phyloP scores from a whole-genome alignment of 2,888 invertebrate genomes.

The Drosophila koepferae region DNA sequence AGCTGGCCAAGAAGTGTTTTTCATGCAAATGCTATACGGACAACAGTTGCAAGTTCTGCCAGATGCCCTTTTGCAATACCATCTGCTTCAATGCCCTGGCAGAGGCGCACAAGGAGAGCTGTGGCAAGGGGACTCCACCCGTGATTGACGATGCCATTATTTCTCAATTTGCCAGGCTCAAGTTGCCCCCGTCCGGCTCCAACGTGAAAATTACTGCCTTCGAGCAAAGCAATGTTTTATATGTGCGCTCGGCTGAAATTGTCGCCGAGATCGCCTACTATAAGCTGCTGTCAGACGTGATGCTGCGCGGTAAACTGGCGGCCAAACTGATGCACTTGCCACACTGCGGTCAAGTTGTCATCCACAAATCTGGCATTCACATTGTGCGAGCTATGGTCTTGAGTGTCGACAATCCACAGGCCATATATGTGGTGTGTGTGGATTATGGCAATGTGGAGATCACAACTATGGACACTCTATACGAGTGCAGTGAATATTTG shows the following conservation, averaged over 20 bases:
- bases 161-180: slow-evolving; percentile 11
- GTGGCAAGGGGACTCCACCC: slow-evolving; percentile 22
- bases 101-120: slow-evolving; percentile 34
- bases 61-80: slow-evolving; percentile 73
- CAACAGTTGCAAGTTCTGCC: slow-evolving; percentile 49
- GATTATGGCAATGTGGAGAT: slow-evolving; percentile 83
- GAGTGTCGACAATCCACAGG: slow-evolving; percentile 60
- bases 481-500: slow-evolving; percentile 67
- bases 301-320: slow-evolving; percentile 53
- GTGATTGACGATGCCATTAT: slow-evolving; percentile 6
- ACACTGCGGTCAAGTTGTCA: slow-evolving; percentile 74
- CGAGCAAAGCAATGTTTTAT: slow-evolving; percentile 80
- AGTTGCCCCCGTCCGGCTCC: slow-evolving; percentile 68
- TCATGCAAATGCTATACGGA: slow-evolving; percentile 47
- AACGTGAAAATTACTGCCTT: slow-evolving; percentile 78
- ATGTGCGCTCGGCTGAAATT: slow-evolving; percentile 76
- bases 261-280: slow-evolving; percentile 70
- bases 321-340: slow-evolving; percentile 64
- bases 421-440: slow-evolving; percentile 77
- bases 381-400: slow-evolving; percentile 80
- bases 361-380: slow-evolving; percentile 69
- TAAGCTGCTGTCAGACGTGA: slow-evolving; percentile 61
- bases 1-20: slow-evolving; percentile 31
- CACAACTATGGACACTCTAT: slow-evolving; percentile 67
- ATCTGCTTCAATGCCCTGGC: slow-evolving; percentile 71